Conservation (phyloP, 2,113 vertebrate species). For the Dasyornis broadbenti region DNA sequence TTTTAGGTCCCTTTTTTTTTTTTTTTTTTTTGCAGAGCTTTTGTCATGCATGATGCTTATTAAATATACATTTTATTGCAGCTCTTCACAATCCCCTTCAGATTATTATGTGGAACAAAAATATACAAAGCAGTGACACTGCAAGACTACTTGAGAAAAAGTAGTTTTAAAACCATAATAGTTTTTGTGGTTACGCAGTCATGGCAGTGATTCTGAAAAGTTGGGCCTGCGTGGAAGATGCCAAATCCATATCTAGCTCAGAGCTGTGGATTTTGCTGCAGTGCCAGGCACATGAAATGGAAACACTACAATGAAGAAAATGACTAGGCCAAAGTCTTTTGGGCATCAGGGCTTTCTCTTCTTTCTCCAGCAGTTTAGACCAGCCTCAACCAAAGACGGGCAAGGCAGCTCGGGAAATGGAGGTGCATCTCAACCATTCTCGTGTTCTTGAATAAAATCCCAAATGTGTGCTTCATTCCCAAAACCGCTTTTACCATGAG, state of each 20-base stretch:
- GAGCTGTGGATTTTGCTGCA: neutral
- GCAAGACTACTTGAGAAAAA: neutral
- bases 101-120: neutral
- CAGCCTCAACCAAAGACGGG: neutral
- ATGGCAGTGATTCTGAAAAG: neutral
- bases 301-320: neutral
- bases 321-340: neutral
- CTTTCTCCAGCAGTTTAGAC: neutral
- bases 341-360: neutral
- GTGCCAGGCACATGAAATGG: neutral
- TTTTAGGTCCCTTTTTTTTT: neutral
- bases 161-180: neutral
- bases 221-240: neutral
- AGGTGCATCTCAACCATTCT: neutral
- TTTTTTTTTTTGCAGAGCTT: neutral
- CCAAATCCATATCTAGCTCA: neutral
- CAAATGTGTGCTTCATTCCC: neutral
- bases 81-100: neutral
- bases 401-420: neutral
- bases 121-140: neutral
- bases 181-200: neutral
- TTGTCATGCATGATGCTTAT: neutral
- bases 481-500: neutral
- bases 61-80: neutral
- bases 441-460: neutral